Evolutionary conservation across 1,140 invertebrate species (phyloP).

Genomic region (Proales similis): DNA sequence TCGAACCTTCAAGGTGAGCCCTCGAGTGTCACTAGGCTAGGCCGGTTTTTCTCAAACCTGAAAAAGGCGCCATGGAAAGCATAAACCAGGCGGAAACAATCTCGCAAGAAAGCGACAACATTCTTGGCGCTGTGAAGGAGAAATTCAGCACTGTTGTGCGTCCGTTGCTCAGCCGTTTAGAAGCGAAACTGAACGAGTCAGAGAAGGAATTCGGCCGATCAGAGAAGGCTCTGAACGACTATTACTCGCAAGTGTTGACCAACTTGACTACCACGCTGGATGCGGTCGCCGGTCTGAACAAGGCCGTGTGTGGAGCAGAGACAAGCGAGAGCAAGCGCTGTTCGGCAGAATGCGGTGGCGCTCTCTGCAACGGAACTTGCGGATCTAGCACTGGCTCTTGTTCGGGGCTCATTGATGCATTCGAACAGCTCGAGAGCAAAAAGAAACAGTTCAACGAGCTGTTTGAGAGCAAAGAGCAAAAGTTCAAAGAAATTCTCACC

Average conservation of each 20-base stretch:
- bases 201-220: constrained; percentile 26
- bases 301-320: constrained; percentile 18
- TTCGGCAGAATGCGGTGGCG: constrained; percentile 24
- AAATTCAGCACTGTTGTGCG: not conserved
- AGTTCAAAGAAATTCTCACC: constrained; percentile 36
- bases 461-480: constrained; percentile 7
- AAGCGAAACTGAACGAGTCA: constrained; percentile 17
- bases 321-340: constrained; percentile 12
- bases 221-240: constrained; percentile 4
- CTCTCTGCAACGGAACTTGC: constrained; percentile 29
- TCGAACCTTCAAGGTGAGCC: too few relatives aligned
- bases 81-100: constrained; percentile 6
- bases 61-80: constrained; percentile 23
- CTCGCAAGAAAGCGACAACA: constrained; percentile 1
- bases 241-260: not conserved
- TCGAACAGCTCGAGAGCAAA: not conserved
- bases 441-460: constrained; percentile 16
- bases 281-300: not conserved
- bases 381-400: constrained; percentile 15
- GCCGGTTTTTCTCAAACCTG: too few relatives aligned
- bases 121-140: not conserved
- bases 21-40: too few relatives aligned
- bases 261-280: constrained; percentile 10
- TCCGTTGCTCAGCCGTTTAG: constrained; percentile 2
- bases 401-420: constrained; percentile 20